A percentile compares a stretch with the other conserved stretches of the same genome.
These are phyloP conservation scores for Gallinago jamesoni DNA, from an alignment of 2,113 vertebrate genomes.

Conservation along the genomic window DNA sequence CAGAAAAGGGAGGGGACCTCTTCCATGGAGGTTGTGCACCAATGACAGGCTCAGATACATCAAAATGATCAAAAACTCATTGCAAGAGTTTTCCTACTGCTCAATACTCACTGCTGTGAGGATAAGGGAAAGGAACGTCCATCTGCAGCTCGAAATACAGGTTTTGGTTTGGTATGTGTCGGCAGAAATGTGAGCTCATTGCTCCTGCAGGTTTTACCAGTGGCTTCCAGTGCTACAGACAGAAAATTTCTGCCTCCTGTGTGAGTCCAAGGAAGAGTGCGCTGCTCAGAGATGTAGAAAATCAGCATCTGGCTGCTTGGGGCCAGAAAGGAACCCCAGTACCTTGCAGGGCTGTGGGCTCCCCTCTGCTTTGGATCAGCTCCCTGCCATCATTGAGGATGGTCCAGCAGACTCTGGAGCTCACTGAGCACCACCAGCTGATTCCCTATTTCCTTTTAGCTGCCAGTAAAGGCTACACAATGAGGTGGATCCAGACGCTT, in stretches of 20 bases:
- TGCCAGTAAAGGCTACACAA: background rate
- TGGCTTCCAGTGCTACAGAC: background rate
- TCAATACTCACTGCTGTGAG: background rate
- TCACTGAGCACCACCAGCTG: background rate
- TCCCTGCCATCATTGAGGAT: background rate
- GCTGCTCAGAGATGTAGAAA: background rate
- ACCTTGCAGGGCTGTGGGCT: background rate
- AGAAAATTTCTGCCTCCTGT: background rate
- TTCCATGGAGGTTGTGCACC: background rate
- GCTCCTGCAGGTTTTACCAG: background rate
- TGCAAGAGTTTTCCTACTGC: background rate
- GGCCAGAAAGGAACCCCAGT: background rate
- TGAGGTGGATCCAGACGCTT: slow-evolving; percentile 7
- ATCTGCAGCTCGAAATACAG: background rate
- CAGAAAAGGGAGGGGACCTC: background rate
- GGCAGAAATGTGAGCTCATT: background rate
- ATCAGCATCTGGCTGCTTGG: background rate
- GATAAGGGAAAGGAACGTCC: background rate
- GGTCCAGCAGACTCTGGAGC: background rate
- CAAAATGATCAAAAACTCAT: background rate
- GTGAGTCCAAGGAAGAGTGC: background rate
- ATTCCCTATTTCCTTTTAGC: background rate
- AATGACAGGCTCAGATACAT: background rate
- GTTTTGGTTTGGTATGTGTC: background rate
- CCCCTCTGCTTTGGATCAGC: background rate